Percentiles rank a stretch among this genome's conserved stretches.
These are phyloP conservation scores for Seira sanloemensis DNA, from an alignment of 2,888 invertebrate genomes.

Conservation along the genomic window DNA sequence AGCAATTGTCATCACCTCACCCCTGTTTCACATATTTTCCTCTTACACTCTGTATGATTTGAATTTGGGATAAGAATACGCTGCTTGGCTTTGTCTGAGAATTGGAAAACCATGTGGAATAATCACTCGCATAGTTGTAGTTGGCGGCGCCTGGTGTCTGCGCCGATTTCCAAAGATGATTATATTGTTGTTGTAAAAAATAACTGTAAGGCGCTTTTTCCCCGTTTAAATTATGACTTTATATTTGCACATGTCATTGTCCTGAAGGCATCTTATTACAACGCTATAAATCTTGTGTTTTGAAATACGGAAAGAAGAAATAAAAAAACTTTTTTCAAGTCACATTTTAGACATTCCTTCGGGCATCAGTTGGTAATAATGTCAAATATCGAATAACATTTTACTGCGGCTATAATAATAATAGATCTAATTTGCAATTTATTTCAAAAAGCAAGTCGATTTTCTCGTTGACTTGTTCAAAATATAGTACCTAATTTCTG, in stretches of 20 bases:
- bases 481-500: too few species aligned
- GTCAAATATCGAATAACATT: not conserved
- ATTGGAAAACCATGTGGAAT: not conserved
- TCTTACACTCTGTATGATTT: too few species aligned
- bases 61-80: too few species aligned
- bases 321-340: too few species aligned
- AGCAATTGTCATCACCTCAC: slow-evolving; percentile 10
- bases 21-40: too few species aligned
- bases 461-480: not conserved
- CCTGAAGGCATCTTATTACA: not conserved
- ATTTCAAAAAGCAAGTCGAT: not conserved
- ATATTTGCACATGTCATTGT: not conserved
- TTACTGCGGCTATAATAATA: not conserved
- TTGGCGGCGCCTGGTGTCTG: slow-evolving; percentile 2
- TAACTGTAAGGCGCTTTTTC: too few species aligned
- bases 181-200: too few species aligned
- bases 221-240: not conserved
- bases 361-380: slow-evolving; percentile 11
- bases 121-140: not conserved
- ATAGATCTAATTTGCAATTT: not conserved
- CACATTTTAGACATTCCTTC: not conserved
- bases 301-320: not conserved
- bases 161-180: not conserved
- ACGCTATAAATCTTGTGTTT: too few species aligned
- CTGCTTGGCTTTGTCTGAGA: slow-evolving; percentile 1